A percentile compares a stretch with the other conserved stretches of the same genome.
These are phyloP conservation scores for Nannobrachium achirus DNA, from an alignment of 2,113 vertebrate genomes.

Conservation along the genomic window DNA sequence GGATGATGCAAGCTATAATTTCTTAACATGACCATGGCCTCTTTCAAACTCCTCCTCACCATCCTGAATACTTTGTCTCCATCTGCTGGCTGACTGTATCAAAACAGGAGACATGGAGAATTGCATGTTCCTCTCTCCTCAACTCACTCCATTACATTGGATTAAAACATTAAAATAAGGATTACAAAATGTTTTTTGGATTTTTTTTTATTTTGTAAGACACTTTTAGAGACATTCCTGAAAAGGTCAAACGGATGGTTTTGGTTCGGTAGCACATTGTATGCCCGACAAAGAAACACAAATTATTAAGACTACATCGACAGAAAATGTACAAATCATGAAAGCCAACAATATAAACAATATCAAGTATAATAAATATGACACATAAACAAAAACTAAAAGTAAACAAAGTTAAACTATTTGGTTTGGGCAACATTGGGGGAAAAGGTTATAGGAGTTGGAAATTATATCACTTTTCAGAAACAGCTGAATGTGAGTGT, in stretches of 20 bases:
- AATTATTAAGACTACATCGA: constrained; percentile 70
- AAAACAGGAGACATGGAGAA: constrained; percentile 8
- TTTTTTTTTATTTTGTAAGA: constrained; percentile 69
- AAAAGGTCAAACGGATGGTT: constrained; percentile 66
- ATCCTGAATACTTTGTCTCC: constrained; percentile 9
- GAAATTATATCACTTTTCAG: constrained; percentile 41
- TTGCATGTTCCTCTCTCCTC: not conserved
- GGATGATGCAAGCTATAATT: not conserved
- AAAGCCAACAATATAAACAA: constrained; percentile 76
- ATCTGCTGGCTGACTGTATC: constrained; percentile 37
- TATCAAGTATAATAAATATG: constrained; percentile 82
- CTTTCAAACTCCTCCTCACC: constrained; percentile 5
- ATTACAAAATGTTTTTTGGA: constrained; percentile 51
- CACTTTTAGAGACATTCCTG: constrained; percentile 71
- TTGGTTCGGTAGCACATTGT: constrained; percentile 75
- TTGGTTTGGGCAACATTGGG: constrained; percentile 64
- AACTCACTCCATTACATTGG: constrained; percentile 43
- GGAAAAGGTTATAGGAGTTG: constrained; percentile 26
- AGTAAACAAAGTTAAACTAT: constrained; percentile 75
- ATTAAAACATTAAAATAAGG: constrained; percentile 62
- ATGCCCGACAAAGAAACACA: constrained; percentile 56
- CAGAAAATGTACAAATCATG: constrained; percentile 63
- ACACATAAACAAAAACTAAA: constrained; percentile 72
- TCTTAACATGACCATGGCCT: not conserved
- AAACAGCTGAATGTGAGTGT: constrained; percentile 39